Conservation (phyloP, 2,797 vertebrate species). For the Lutjanus campechanus region DNA sequence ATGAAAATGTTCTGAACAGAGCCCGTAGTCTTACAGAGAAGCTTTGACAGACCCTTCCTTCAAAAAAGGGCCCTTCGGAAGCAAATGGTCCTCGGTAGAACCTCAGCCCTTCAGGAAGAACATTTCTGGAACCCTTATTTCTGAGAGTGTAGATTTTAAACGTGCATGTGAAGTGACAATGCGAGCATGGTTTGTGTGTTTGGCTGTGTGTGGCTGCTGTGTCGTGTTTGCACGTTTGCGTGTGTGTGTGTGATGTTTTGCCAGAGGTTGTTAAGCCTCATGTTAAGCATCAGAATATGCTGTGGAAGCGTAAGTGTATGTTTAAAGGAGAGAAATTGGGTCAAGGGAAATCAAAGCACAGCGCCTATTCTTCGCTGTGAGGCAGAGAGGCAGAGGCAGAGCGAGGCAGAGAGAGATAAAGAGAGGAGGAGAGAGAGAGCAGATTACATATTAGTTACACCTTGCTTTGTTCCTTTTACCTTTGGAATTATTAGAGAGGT, state of each 20-base stretch:
- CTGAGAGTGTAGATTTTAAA: conserved; percentile 34
- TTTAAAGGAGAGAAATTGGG: conserved; percentile 80
- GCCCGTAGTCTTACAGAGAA: too few species aligned
- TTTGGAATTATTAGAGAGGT: conserved; percentile 77
- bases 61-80: too few species aligned
- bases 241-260: conserved; percentile 66
- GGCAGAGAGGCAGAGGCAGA: conserved; percentile 59
- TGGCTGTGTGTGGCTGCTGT: conserved; percentile 33
- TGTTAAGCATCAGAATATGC: conserved; percentile 76
- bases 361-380: conserved; percentile 69
- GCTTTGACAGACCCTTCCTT: too few species aligned
- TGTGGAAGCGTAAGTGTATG: conserved; percentile 71
- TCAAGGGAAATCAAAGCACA: conserved; percentile 81
- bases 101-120: too few species aligned
- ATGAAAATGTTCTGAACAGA: too few species aligned
- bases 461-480: conserved; percentile 76
- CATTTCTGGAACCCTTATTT: too few species aligned
- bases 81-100: too few species aligned
- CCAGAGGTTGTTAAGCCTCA: conserved; percentile 77
- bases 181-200: conserved; percentile 27
- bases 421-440: conserved; percentile 52
- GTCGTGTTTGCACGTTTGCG: conserved; percentile 11
- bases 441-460: conserved; percentile 82
- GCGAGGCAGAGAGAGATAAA: conserved; percentile 51
- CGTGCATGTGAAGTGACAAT: conserved; percentile 37